Conservation (phyloP, 1,140 invertebrate species). For the Ladona fulva region DNA sequence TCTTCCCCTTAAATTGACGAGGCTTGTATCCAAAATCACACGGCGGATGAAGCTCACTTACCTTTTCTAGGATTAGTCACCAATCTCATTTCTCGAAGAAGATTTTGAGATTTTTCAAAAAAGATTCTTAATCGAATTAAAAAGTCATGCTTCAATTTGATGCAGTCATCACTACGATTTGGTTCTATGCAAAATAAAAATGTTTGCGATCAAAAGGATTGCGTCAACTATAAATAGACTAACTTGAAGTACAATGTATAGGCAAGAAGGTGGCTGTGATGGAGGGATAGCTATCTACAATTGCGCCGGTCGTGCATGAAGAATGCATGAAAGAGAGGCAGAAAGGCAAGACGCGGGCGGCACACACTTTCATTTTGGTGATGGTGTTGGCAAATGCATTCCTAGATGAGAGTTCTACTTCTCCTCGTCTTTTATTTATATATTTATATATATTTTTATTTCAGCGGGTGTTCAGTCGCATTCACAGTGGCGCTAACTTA, state of each 20-base stretch:
- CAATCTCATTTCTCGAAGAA: not conserved
- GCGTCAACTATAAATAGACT: not conserved
- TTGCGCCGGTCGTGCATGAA: slow-evolving; percentile 11
- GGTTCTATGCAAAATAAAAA: not conserved
- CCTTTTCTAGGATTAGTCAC: too few relatives aligned
- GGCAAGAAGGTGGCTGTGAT: not conserved
- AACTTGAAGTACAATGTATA: not conserved
- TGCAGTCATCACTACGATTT: not conserved
- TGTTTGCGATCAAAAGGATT: not conserved
- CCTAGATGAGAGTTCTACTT: too few relatives aligned
- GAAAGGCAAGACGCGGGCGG: not conserved
- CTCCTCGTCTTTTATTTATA: too few relatives aligned
- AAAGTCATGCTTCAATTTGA: not conserved
- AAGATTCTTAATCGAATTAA: not conserved
- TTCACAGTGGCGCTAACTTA: too few relatives aligned
- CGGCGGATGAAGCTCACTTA: too few relatives aligned
- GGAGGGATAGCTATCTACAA: not conserved
- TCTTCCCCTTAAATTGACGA: too few relatives aligned
- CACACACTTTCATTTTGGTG: not conserved
- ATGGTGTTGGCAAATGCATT: too few relatives aligned
- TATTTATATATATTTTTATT: too few relatives aligned
- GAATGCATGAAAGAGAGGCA: slow-evolving; percentile 9
- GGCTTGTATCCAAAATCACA: too few relatives aligned
- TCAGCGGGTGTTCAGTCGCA: too few relatives aligned
- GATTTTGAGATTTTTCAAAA: not conserved